A percentile compares a stretch with the other conserved stretches of the same genome.
phyloP scores from a whole-genome alignment of 2,797 vertebrate species.

The Decapterus maruadsi region DNA sequence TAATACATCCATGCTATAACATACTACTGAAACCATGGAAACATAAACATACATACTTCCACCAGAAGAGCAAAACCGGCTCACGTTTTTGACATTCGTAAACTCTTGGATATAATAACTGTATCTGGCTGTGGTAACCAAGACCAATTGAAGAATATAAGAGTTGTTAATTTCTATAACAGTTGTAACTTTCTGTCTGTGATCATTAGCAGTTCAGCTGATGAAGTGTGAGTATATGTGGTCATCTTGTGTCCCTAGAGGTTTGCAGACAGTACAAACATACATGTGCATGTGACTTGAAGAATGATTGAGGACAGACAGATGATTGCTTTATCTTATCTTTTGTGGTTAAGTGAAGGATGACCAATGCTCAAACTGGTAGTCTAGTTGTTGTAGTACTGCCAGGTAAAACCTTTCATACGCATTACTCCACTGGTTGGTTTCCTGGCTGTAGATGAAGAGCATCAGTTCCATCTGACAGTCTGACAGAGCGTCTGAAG shows the following conservation, averaged over 20 bases:
- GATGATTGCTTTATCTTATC: background rate
- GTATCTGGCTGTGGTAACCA: background rate
- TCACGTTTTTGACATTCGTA: too few species aligned
- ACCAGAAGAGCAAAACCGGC: too few species aligned
- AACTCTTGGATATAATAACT: too few species aligned
- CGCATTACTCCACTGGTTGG: fast-evolving
- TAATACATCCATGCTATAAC: too few species aligned
- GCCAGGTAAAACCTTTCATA: background rate
- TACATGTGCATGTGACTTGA: background rate
- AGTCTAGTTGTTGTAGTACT: background rate
- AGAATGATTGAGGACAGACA: background rate
- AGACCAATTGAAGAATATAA: background rate
- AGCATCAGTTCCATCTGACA: conserved; percentile 10
- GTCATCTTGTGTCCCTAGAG: background rate
- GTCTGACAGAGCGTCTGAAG: conserved; percentile 29
- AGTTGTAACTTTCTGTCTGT: too few species aligned
- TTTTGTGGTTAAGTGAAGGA: background rate
- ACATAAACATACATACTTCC: too few species aligned
- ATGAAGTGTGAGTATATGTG: background rate
- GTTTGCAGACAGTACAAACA: background rate
- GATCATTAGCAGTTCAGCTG: background rate
- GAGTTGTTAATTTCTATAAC: too few species aligned
- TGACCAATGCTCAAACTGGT: background rate
- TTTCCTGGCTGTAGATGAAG: conserved; percentile 4
- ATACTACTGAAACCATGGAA: too few species aligned